Evolutionary conservation across 2,797 vertebrate species (phyloP), one percentile per base, ranked within the genome.

Genomic region (Lagorchestes hirsutus): DNA sequence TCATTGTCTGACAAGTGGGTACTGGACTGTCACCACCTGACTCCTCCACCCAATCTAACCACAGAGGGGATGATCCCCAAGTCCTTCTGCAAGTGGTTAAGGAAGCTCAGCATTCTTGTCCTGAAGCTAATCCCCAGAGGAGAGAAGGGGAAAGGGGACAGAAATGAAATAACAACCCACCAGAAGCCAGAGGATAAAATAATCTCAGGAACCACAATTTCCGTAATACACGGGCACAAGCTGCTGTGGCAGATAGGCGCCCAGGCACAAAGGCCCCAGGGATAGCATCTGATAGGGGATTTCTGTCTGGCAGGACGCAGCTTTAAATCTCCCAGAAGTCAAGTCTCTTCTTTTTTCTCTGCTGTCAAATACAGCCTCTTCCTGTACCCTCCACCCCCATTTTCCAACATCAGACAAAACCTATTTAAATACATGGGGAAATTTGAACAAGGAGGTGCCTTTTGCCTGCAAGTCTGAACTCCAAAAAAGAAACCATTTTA

Each of bases 181-280:
- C 28, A 82, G 91, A 62, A 2, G 0, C 92, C 95, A 55, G 1
- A 0, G 94, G 50, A 94, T 92, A 91, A 95, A 0, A 56, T 0
- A 5, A 92, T 13, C 0, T 55, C 9, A 10, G 95, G 96, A 95
- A 93, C 62, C 67, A 91, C 54, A 1, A 92, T 54, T 97, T 95
- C 96, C 96, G 95, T 94, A 93, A 93, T 4, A 28, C 31, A 16
- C 34, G 3, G 52, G 94, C 94, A 94, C 57, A 1, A 91, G 94
- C 95, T 94, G 96, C 31, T 96, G 93, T 91, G 92, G 96, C 95
- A 95, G 96, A 97, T 95, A 92, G 97, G 97, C 96, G 91, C 94
- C 58, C 96, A 96, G 96, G 98, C 96, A 94, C 95, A 97, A 98
- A 98, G 94, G 56, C 54, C 2, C 97, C 54, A 67, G 87, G 93